These are phyloP conservation scores for Percopsis transmontana DNA, from an alignment of 2,113 vertebrate genomes.

Conservation along the genomic window DNA sequence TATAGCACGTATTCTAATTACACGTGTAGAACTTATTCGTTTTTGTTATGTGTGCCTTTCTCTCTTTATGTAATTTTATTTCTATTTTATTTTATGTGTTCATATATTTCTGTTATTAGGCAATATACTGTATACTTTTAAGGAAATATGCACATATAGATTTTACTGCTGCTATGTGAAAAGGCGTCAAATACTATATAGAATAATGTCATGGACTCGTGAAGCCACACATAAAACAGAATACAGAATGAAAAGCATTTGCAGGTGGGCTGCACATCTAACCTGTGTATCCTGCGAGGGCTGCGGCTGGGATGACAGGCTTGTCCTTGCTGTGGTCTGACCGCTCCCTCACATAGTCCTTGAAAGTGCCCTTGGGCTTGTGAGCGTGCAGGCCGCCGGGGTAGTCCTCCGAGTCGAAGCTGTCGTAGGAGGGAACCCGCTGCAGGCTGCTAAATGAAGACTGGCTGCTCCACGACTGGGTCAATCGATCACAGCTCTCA, in stretches of 20 bases:
- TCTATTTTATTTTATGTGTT: background rate
- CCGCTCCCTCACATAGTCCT: slow-evolving; percentile 98
- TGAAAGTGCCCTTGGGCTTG: slow-evolving; percentile 99
- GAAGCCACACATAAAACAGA: background rate
- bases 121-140: background rate
- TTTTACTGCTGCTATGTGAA: background rate
- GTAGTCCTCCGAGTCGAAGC: slow-evolving; percentile 98
- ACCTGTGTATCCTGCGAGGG: slow-evolving; percentile 98
- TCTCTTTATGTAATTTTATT: no score
- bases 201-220: no score
- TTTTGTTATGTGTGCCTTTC: background rate
- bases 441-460: slow-evolving; percentile 97
- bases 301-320: slow-evolving; percentile 96
- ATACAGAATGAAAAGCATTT: no score
- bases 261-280: slow-evolving; percentile 15
- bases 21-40: no score
- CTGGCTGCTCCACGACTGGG: slow-evolving; percentile 98
- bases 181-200: no score
- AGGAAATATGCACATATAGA: background rate
- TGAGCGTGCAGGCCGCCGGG: slow-evolving; percentile 87
- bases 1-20: no score
- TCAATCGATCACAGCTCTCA: slow-evolving; percentile 94
- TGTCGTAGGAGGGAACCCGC: slow-evolving; percentile 97
- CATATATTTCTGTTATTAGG: background rate
- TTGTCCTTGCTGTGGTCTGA: slow-evolving; percentile 99